Evolutionary conservation across 2,888 invertebrate species (phyloP), one percentile per base, ranked within the genome.

Genomic region (Empis stercorea): DNA sequence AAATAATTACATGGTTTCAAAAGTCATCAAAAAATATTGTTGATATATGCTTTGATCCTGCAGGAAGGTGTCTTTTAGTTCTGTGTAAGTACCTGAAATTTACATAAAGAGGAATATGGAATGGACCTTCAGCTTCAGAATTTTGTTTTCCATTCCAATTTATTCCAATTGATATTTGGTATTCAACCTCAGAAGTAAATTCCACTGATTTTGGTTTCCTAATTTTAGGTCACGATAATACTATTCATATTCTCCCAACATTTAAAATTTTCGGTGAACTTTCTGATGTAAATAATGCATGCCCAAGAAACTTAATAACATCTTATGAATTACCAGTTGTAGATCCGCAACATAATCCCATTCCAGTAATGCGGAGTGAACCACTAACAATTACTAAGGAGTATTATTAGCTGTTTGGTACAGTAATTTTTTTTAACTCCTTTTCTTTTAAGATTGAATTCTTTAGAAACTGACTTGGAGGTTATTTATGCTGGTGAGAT

Each of bases 41-140:
- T 61, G 80, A 80, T 60, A 72, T 88, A 64, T 87, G 87, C 64
- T 89, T 91, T 67, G 87, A 89, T 70, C 84, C 87, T 2, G 78
- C 81, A 49, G 88, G 87, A 46, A 79, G 60, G 46, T 66, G 66
- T 65, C 55, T 70, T 36, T 52, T 70, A 34, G 68, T 68, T 49
- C 57, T 70, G 30, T 70, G 68, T 68, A 59, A 66, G 68, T 68
- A 51, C 17, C 30, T 37, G n/a, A 27, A 14, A 13, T 43, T 30
- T 30, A 13, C 10, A 43, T n/a, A n/a, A n/a, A n/a, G n/a, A n/a
- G n/a, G n/a, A n/a, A n/a, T n/a, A n/a, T n/a, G n/a, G n/a, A n/a
- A n/a, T n/a, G n/a, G n/a, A n/a, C n/a, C n/a, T n/a, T n/a, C n/a
- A n/a, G n/a, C n/a, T n/a, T n/a, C n/a, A n/a, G n/a, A n/a, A n/a